A percentile compares a stretch with the other conserved stretches of the same genome.
Evolutionary conservation across 2,797 vertebrate genomes (phyloP).

Genomic region (Leptoclinus maculatus): DNA sequence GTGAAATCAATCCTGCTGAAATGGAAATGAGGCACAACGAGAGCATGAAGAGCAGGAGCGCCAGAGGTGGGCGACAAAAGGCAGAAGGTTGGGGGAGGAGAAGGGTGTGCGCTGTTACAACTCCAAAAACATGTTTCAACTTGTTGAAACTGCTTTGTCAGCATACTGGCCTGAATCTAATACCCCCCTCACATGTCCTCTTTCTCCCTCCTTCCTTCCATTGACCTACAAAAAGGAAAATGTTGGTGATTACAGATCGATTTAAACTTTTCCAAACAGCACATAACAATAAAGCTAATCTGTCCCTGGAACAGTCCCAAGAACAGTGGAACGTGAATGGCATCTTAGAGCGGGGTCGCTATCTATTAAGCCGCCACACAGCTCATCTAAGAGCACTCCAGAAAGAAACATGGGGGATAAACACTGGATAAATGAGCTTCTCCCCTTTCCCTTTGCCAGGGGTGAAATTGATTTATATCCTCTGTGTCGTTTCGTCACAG

Average conservation of each 20-base stretch:
- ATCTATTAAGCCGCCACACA: constrained; percentile 49
- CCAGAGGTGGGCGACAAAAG: constrained; percentile 50
- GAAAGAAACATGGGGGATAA: constrained; percentile 52
- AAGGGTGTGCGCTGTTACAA: constrained; percentile 24
- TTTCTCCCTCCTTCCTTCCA: constrained; percentile 5
- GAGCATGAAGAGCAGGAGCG: constrained; percentile 43
- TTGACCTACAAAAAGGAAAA: constrained; percentile 50
- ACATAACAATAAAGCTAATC: constrained; percentile 62
- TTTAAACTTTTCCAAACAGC: constrained; percentile 55
- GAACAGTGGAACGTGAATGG: constrained; percentile 49
- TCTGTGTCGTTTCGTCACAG: constrained; percentile 63
- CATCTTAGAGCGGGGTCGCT: constrained; percentile 54
- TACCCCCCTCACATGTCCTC: neutral
- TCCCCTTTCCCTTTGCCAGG: constrained; percentile 16
- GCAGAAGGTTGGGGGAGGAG: constrained; percentile 8
- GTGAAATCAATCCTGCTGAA: constrained; percentile 70
- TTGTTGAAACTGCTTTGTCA: constrained; percentile 69
- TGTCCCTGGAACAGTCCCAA: constrained; percentile 43
- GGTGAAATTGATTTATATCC: constrained; percentile 62
- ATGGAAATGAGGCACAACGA: constrained; percentile 62
- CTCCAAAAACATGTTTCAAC: constrained; percentile 67
- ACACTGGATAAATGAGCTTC: constrained; percentile 55
- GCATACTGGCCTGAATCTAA: constrained; percentile 44
- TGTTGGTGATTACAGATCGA: constrained; percentile 49
- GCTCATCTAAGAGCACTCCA: constrained; percentile 40